Conservation (phyloP, 2,113 vertebrate species). For the Nanorana parkeri region DNA sequence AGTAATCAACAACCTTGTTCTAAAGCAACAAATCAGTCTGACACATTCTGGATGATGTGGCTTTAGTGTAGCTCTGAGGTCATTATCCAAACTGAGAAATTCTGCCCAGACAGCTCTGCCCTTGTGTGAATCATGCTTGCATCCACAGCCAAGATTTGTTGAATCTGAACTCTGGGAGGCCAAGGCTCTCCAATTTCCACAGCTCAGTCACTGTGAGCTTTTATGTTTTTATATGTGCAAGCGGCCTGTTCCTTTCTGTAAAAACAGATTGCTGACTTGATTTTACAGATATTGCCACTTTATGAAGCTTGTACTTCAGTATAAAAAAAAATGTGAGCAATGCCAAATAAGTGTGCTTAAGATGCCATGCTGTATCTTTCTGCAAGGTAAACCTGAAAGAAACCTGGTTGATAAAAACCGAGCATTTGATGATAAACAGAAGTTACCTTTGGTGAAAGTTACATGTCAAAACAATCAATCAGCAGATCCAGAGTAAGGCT, state of each 20-base stretch:
- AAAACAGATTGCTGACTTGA: conserved; percentile 17
- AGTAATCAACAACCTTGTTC: conserved; percentile 44
- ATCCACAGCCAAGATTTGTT: conserved; percentile 37
- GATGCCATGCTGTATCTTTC: too few relatives aligned
- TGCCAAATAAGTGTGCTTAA: too few relatives aligned
- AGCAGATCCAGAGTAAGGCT: too few relatives aligned
- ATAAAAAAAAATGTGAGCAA: too few relatives aligned
- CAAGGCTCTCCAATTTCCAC: conserved; percentile 45
- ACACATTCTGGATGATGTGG: conserved; percentile 38
- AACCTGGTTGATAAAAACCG: too few relatives aligned
- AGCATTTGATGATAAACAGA: too few relatives aligned
- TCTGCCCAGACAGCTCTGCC: conserved; percentile 50
- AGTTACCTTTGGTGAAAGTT: too few relatives aligned
- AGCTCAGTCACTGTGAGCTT: conserved; percentile 12
- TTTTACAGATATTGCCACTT: background rate
- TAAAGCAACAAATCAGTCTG: conserved; percentile 41
- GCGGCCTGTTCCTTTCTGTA: conserved; percentile 7
- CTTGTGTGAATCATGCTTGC: conserved; percentile 49
- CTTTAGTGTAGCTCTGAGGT: conserved; percentile 40
- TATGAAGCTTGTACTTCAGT: background rate
- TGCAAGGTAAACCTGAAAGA: too few relatives aligned
- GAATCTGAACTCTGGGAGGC: conserved; percentile 43
- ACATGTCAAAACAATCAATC: too few relatives aligned
- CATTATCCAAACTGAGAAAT: conserved; percentile 48
- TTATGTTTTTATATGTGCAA: conserved; percentile 22